A percentile compares a stretch with the other conserved stretches of the same genome.
These are phyloP conservation scores for Botrylloides violaceus DNA, from an alignment of 23 tunicate genomes.

Conservation along the genomic window DNA sequence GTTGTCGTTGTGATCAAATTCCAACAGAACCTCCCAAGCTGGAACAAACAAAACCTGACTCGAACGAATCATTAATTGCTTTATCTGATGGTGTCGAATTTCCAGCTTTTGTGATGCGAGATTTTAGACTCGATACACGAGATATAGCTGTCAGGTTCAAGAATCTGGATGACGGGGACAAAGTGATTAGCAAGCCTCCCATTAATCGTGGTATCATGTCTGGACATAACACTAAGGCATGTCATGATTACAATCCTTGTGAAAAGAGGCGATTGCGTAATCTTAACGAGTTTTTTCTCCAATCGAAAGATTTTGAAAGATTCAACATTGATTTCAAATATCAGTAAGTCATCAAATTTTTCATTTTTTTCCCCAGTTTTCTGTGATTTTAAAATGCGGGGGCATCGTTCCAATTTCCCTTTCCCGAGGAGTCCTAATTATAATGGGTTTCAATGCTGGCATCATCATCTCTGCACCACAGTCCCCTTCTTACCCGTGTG, in stretches of 20 bases:
- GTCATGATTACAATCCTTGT: constrained; percentile 29
- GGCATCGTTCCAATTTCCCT: too few relatives aligned
- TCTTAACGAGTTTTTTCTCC: constrained; percentile 63
- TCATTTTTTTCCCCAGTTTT: too few relatives aligned
- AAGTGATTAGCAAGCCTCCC: constrained; percentile 14
- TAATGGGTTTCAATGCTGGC: too few relatives aligned
- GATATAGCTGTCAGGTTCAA: constrained; percentile 15
- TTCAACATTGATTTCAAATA: constrained; percentile 53
- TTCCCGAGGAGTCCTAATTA: too few relatives aligned
- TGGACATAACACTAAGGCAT: constrained; percentile 21
- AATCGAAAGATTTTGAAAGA: constrained; percentile 59
- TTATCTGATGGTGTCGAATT: constrained; percentile 3
- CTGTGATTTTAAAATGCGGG: too few relatives aligned
- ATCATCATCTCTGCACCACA: too few relatives aligned
- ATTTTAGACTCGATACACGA: background rate
- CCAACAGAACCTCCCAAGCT: background rate
- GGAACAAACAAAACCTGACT: background rate
- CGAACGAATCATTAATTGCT: background rate
- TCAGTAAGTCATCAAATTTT: too few relatives aligned
- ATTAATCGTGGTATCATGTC: too few relatives aligned
- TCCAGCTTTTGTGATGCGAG: constrained; percentile 8
- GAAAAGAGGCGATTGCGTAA: constrained; percentile 5
- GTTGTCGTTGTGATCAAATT: background rate
- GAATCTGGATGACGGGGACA: constrained; percentile 26
- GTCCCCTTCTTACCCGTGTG: too few relatives aligned